Conservation (phyloP, 2,797 vertebrate species). For the Carapus acus region DNA sequence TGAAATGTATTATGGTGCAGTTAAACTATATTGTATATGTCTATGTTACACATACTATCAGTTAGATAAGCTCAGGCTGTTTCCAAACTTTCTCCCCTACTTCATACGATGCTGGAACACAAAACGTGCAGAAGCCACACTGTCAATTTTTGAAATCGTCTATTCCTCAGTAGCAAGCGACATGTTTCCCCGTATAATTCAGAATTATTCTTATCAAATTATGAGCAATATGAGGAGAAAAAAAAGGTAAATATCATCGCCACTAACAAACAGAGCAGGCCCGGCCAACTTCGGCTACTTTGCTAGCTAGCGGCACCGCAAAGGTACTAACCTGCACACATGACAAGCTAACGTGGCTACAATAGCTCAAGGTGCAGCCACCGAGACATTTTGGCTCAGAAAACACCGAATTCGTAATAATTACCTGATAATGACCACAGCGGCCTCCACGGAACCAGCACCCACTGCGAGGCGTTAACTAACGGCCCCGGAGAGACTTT, state of each 20-base stretch:
- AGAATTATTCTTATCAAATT: no score
- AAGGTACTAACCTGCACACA: conserved; percentile 59
- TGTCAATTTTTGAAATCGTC: neutral
- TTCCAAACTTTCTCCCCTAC: no score
- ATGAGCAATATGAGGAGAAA: no score
- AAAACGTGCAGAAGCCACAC: neutral
- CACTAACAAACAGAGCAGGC: conserved; percentile 60
- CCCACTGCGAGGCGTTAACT: conserved; percentile 24
- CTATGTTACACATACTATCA: no score
- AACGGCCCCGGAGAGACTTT: conserved; percentile 48
- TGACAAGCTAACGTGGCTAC: conserved; percentile 64
- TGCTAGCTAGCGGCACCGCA: conserved; percentile 57
- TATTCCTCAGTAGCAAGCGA: neutral
- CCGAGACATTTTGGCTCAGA: conserved; percentile 15
- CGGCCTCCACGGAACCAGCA: neutral
- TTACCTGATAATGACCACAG: neutral
- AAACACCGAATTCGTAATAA: conserved; percentile 2
- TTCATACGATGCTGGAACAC: neutral
- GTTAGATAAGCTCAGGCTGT: no score
- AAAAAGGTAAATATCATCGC: conserved; percentile 54
- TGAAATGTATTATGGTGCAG: no score
- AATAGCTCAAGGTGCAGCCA: conserved; percentile 55
- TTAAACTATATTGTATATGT: no score
- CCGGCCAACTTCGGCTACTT: conserved; percentile 63
- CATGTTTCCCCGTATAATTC: no score